Percentiles rank a stretch among this genome's conserved stretches.
Conservation (phyloP, 1,140 invertebrate genomes). For the Trichogramma pretiosum region DNA sequence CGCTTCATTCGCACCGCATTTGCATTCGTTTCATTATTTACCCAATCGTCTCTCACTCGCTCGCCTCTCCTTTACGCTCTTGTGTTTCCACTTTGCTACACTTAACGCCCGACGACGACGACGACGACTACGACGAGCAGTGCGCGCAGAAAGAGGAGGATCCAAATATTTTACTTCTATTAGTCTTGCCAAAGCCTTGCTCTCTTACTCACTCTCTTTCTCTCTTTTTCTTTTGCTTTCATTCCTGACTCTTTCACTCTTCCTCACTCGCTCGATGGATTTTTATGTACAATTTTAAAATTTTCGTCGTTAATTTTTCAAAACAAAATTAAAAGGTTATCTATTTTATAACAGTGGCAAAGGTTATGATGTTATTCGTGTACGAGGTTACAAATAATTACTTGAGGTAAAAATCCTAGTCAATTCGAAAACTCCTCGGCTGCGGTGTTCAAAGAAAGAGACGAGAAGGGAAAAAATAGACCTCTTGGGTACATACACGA, state of each 20-base stretch:
- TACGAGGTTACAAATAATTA: too few species aligned
- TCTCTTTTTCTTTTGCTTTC: not conserved
- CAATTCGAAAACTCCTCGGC: too few species aligned
- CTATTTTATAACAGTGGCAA: too few species aligned
- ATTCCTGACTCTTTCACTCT: not conserved
- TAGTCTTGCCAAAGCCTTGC: constrained; percentile 1
- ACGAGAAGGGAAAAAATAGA: too few species aligned
- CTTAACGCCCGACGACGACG: constrained; percentile 10
- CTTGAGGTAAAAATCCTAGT: too few species aligned
- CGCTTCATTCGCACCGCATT: constrained; percentile 26
- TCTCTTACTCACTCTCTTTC: not conserved
- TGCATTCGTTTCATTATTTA: constrained; percentile 37
- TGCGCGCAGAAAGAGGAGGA: not conserved
- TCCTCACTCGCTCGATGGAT: too few species aligned
- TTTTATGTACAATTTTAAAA: too few species aligned
- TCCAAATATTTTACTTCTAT: constrained; percentile 16
- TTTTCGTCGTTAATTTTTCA: too few species aligned
- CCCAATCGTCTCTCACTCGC: constrained; percentile 24
- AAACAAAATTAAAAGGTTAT: too few species aligned
- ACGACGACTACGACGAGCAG: not conserved
- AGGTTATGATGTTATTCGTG: too few species aligned
- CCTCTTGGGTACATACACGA: too few species aligned
- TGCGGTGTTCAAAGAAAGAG: too few species aligned
- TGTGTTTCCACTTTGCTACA: constrained; percentile 21
- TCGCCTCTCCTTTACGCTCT: constrained; percentile 13